These are phyloP conservation scores for Thymelicus sylvestris DNA, from an alignment of 2,888 invertebrate genomes.

Conservation along the genomic window DNA sequence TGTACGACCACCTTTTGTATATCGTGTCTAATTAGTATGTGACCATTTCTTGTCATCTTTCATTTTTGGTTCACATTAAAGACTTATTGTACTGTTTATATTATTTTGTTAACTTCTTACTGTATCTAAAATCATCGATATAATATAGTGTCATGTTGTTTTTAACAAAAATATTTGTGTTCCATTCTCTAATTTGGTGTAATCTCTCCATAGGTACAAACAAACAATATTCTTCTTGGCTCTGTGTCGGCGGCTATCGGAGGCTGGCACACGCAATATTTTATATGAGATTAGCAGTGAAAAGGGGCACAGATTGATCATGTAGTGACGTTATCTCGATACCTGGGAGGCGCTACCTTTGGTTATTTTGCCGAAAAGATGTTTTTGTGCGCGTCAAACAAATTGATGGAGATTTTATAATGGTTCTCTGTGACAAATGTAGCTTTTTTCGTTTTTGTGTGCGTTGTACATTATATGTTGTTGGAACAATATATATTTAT, in stretches of 20 bases:
- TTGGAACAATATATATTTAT: no score
- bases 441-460: neutral
- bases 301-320: slow-evolving; percentile 68
- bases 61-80: no score
- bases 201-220: neutral
- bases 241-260: slow-evolving; percentile 32
- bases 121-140: no score
- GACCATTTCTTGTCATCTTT: no score
- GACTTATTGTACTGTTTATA: no score
- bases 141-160: no score
- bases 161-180: no score
- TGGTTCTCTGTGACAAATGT: neutral
- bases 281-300: slow-evolving; percentile 68
- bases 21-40: no score
- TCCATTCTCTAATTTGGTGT: no score
- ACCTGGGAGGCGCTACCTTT: slow-evolving; percentile 35
- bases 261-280: slow-evolving; percentile 63
- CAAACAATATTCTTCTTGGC: slow-evolving; percentile 26
- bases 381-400: slow-evolving; percentile 35
- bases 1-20: no score
- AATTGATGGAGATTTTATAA: slow-evolving; percentile 34
- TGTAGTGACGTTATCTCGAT: slow-evolving; percentile 57
- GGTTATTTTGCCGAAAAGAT: slow-evolving; percentile 35
- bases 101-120: no score
- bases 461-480: no score